Evolutionary conservation across 2,113 vertebrate genomes (phyloP).

Genomic region (Macaca mulatta): DNA sequence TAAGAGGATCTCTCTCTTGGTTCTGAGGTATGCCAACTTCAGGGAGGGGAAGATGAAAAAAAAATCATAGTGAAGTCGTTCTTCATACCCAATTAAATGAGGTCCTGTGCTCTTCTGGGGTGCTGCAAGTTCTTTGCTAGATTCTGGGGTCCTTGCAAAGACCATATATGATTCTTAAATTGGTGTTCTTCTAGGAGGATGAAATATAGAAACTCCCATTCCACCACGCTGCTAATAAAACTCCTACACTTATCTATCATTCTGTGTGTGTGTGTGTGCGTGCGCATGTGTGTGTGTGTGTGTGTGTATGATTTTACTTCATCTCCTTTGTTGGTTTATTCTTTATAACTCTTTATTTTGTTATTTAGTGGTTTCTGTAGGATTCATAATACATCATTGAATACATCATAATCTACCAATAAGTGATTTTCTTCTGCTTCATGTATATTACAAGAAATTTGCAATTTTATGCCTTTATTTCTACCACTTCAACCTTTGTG

Average conservation of each 20-base stretch:
- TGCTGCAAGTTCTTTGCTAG: background rate
- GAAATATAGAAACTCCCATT: background rate
- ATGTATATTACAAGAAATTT: background rate
- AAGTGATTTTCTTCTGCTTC: background rate
- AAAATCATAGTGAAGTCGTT: background rate
- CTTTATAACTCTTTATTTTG: background rate
- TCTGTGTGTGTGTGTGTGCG: rapidly evolving
- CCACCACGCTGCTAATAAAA: background rate
- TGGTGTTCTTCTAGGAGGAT: rapidly evolving
- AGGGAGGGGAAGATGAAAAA: background rate
- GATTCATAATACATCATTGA: background rate
- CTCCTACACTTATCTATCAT: background rate
- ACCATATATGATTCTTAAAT: background rate
- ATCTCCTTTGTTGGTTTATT: background rate
- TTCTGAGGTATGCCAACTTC: background rate
- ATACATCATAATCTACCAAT: background rate
- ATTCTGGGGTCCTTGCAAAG: background rate
- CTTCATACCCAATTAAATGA: background rate
- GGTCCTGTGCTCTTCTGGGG: background rate
- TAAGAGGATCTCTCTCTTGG: background rate
- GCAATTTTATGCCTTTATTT: background rate
- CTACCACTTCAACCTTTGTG: background rate
- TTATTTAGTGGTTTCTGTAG: background rate
- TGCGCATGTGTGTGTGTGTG: background rate
- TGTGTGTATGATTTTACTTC: background rate